A percentile compares a stretch with the other conserved stretches of the same genome.
These are phyloP conservation scores for Aphaenogaster ashmeadi DNA, from an alignment of 1,140 invertebrate species.

Conservation along the genomic window DNA sequence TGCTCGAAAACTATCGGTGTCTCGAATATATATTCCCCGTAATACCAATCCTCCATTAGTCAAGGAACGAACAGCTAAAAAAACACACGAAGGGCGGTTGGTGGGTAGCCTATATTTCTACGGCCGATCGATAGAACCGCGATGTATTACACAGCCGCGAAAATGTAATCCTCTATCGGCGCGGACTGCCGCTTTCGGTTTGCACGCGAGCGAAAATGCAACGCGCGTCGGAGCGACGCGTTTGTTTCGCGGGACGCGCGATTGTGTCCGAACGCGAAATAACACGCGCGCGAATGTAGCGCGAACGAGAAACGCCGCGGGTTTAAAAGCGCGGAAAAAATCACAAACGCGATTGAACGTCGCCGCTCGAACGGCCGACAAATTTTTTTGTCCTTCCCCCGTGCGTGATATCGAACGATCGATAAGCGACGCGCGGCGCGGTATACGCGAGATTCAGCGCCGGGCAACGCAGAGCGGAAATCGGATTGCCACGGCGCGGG, in stretches of 20 bases:
- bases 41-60: neutral
- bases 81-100: neutral
- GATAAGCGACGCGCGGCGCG: conserved; percentile 36
- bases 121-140: conserved; percentile 47
- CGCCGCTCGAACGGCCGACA: conserved; percentile 33
- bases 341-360: conserved; percentile 69
- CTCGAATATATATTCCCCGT: neutral
- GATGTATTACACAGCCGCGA: conserved; percentile 47
- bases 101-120: conserved; percentile 2
- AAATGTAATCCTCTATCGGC: conserved; percentile 52
- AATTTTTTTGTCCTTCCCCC: neutral
- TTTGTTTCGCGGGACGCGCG: conserved; percentile 66
- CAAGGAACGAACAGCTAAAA: neutral
- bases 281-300: conserved; percentile 13
- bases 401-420: conserved; percentile 32
- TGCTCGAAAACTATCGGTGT: neutral
- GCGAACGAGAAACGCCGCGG: conserved; percentile 56
- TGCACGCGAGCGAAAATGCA: conserved; percentile 52
- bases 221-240: conserved; percentile 72
- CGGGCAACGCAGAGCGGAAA: conserved; percentile 40
- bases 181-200: neutral
- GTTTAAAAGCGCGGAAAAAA: conserved; percentile 68
- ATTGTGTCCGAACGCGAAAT: conserved; percentile 24
- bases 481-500: neutral
- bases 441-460: conserved; percentile 29